Conservation (phyloP, 2,797 vertebrate genomes). For the Epinephelus malabaricus region DNA sequence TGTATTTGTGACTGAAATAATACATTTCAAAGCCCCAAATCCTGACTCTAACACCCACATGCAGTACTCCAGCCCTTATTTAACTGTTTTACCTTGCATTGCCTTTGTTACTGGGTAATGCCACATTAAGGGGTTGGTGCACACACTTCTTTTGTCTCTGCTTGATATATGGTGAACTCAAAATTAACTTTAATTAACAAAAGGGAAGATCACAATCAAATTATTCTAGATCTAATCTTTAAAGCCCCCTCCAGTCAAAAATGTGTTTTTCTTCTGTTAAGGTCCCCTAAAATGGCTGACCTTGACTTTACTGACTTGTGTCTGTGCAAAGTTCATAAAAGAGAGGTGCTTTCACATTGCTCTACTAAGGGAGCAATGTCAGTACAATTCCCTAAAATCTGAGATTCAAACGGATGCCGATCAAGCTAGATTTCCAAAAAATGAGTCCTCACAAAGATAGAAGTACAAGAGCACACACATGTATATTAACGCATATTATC, state of each 20-base stretch:
- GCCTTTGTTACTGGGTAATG: neutral
- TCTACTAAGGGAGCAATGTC: too few relatives aligned
- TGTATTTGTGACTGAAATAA: slow-evolving; percentile 29
- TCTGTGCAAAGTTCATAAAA: too few relatives aligned
- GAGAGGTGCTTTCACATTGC: too few relatives aligned
- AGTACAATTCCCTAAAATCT: too few relatives aligned
- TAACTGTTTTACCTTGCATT: neutral
- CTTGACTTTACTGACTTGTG: too few relatives aligned
- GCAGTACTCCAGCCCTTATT: neutral
- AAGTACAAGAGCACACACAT: slow-evolving; percentile 20
- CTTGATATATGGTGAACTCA: neutral
- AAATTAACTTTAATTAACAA: neutral
- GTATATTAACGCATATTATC: neutral
- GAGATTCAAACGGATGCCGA: too few relatives aligned
- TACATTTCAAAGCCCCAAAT: neutral
- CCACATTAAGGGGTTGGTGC: neutral
- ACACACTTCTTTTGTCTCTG: neutral
- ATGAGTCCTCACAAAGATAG: slow-evolving; percentile 18
- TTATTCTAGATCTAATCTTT: too few relatives aligned
- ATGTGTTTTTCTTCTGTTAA: too few relatives aligned
- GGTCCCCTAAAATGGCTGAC: too few relatives aligned
- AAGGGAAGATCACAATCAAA: too few relatives aligned
- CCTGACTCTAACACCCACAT: neutral
- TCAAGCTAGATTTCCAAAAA: neutral
- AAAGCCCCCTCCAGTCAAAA: too few relatives aligned